phyloP scores from a whole-genome alignment of 2,888 invertebrate genomes.

The Melikaiella ostensackeni region DNA sequence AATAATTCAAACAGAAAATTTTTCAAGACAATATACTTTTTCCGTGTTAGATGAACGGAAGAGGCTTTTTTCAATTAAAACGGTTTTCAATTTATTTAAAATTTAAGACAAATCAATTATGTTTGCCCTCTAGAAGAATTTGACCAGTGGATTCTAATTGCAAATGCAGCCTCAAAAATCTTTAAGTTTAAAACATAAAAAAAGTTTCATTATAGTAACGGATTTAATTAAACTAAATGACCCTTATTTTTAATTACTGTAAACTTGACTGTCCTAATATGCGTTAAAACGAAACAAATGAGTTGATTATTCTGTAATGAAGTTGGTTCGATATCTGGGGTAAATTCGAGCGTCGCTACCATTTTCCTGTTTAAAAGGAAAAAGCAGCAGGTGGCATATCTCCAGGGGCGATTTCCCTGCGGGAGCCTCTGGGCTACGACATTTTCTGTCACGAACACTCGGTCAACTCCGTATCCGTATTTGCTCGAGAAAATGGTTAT shows the following conservation, averaged over 20 bases:
- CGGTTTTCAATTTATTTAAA: too few relatives aligned
- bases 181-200: too few relatives aligned
- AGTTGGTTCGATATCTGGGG: not conserved
- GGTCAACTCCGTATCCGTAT: conserved; percentile 14
- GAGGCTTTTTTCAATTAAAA: too few relatives aligned
- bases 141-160: too few relatives aligned
- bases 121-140: too few relatives aligned
- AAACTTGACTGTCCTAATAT: not conserved
- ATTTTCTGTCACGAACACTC: conserved; percentile 26
- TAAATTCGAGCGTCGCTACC: not conserved
- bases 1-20: too few relatives aligned
- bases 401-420: not conserved
- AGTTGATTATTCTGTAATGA: not conserved
- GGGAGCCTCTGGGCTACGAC: conserved; percentile 5
- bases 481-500: conserved; percentile 1
- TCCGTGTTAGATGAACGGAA: too few relatives aligned
- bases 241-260: not conserved
- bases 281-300: not conserved
- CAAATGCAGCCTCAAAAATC: too few relatives aligned
- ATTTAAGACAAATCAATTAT: too few relatives aligned
- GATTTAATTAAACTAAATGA: not conserved
- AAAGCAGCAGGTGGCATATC: conserved; percentile 24
- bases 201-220: too few relatives aligned
- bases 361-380: conserved; percentile 20
- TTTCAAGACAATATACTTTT: too few relatives aligned